These are phyloP conservation scores for Lerema accius DNA, from an alignment of 1,140 invertebrate genomes.

Conservation along the genomic window DNA sequence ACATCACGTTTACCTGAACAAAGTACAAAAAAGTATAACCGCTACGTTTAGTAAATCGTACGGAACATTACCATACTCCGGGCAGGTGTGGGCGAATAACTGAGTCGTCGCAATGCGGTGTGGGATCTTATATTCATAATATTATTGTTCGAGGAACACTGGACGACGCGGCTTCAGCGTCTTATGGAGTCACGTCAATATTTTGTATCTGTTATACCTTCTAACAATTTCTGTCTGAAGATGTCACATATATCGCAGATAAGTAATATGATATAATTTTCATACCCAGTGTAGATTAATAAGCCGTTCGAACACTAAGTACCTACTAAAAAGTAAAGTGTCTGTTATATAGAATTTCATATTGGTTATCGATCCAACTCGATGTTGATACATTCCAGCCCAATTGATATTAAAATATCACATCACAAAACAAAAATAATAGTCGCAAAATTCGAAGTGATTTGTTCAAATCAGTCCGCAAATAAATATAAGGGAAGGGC, in stretches of 20 bases:
- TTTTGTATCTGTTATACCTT: not conserved
- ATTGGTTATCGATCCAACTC: too few species aligned
- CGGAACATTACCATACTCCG: conserved; percentile 60
- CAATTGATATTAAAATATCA: too few species aligned
- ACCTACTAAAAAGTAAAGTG: too few species aligned
- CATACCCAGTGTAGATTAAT: too few species aligned
- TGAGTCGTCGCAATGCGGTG: conserved; percentile 73
- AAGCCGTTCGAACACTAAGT: too few species aligned
- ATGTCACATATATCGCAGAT: too few species aligned
- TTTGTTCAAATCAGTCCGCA: conserved; percentile 54
- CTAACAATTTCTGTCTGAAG: too few species aligned
- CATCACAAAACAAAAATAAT: conserved; percentile 11
- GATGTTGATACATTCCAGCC: too few species aligned
- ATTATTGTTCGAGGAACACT: conserved; percentile 59
- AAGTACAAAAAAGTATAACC: too few species aligned
- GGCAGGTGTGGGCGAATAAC: conserved; percentile 75
- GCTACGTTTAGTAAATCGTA: not conserved
- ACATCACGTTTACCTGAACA: too few species aligned
- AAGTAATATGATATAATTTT: too few species aligned
- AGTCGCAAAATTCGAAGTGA: conserved; percentile 31
- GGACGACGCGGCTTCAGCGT: conserved; percentile 52
- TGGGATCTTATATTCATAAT: conserved; percentile 72
- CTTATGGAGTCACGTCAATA: conserved; percentile 35
- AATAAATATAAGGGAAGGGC: conserved; percentile 57
- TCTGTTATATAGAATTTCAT: too few species aligned